phyloP scores from a whole-genome alignment of 2,888 invertebrate genomes.

The Sphaerophoria rueppellii region DNA sequence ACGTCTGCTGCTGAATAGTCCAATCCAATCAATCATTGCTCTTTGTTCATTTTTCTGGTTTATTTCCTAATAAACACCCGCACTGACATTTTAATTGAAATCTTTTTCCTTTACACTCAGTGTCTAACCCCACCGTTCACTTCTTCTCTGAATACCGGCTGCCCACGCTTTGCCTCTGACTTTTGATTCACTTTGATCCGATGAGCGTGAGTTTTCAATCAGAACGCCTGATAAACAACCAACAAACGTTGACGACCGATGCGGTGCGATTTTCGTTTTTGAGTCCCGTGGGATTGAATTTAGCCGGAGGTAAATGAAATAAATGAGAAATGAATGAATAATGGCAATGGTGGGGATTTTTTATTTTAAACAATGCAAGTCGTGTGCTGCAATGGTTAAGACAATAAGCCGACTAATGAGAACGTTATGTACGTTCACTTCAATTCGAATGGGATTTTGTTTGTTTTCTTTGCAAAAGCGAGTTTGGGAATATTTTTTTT shows the following conservation, averaged over 20 bases:
- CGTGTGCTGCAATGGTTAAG: constrained; percentile 65
- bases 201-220: constrained; percentile 67
- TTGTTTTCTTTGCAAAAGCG: constrained; percentile 66
- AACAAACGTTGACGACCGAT: constrained; percentile 34
- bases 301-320: constrained; percentile 29
- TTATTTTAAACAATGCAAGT: constrained; percentile 27
- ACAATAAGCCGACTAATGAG: constrained; percentile 70
- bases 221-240: constrained; percentile 48
- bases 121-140: background rate
- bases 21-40: constrained; percentile 57
- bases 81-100: constrained; percentile 54
- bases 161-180: constrained; percentile 38
- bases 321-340: constrained; percentile 1
- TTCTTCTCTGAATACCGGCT: background rate
- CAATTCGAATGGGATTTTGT: constrained; percentile 48
- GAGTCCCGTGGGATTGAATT: constrained; percentile 56
- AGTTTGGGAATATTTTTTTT: constrained; percentile 37
- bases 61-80: constrained; percentile 42
- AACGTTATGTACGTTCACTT: constrained; percentile 35
- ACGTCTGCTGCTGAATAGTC: constrained; percentile 1
- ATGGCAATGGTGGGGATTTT: constrained; percentile 9
- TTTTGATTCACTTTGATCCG: constrained; percentile 59
- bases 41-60: constrained; percentile 21
- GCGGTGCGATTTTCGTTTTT: constrained; percentile 19
- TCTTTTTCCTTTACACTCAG: constrained; percentile 1